Base-by-base conservation (phyloP, 1,140 invertebrate species). In the Rhagoletis zephyria region DNA sequence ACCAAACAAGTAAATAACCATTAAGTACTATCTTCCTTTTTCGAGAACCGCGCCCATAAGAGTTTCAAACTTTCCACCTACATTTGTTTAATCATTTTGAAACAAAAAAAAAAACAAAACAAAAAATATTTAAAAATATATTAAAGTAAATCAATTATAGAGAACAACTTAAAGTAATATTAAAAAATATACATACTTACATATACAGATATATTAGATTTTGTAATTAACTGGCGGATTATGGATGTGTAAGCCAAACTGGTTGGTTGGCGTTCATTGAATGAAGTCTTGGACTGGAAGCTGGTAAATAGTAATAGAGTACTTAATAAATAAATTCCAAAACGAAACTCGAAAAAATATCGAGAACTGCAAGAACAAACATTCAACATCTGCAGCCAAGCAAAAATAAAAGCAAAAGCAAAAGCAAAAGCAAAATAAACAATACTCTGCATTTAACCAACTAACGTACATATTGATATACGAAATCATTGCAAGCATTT, bases 41-140 rank as follows among this genome's bases (percentile, higher is more conserved):
- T 81, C 16, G n/a, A 81, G 56, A 74, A 74, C 67, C 74, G 48
- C 48, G 74, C 74, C 70, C 74, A 81, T 81, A 81, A 81, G 74
- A 81, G 74, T 81, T 81, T 81, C 74, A 81, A 81, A 59, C 74
- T 81, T 81, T 51, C 74, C 74, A 81, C 74, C 74, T 81, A 56
- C 74, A 81, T 81, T 81, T 81, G 48, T 81, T 81, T 81, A 81
- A 81, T 81, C 74, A 81, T 81, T 81, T 81, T 81, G 51, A 45
- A 70, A 42, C 2, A 81, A 67, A n/a, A 64, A 16, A 64, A 16
- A 64, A 42, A 70, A 12, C 4, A 48, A 48, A 77, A 77, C 40
- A 30, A 30, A 30, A 45, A n/a, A 12, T 16, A 30, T 30, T 30
- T 30, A 30, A 30, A 30, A 67, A 19, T 19, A 81, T 10, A 81